These are phyloP conservation scores for Nixonia krombeini DNA, from an alignment of 1,140 invertebrate species.

Conservation along the genomic window DNA sequence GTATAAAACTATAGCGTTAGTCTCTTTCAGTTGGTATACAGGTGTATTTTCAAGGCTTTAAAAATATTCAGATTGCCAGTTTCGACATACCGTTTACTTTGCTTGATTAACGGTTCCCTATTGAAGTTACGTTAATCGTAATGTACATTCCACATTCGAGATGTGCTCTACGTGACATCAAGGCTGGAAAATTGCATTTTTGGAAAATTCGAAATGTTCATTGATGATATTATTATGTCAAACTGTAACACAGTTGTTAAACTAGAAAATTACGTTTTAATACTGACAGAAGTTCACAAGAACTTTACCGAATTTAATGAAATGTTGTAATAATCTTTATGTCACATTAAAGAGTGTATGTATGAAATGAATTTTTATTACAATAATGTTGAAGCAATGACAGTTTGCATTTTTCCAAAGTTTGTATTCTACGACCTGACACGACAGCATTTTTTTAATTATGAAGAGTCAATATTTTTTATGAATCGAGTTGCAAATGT, in stretches of 20 bases:
- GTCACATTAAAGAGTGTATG: background rate
- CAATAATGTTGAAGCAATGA: too few relatives aligned
- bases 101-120: background rate
- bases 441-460: background rate
- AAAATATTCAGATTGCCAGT: too few relatives aligned
- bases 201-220: constrained; percentile 25
- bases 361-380: background rate
- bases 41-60: too few relatives aligned
- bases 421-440: background rate
- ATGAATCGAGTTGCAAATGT: background rate
- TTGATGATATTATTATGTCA: too few relatives aligned
- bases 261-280: constrained; percentile 8
- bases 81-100: background rate
- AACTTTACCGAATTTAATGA: too few relatives aligned
- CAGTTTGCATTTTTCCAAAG: background rate
- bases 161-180: constrained; percentile 21
- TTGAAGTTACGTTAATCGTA: constrained; percentile 4
- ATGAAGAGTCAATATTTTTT: background rate
- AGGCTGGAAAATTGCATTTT: constrained; percentile 4
- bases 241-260: constrained; percentile 12
- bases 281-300: too few relatives aligned
- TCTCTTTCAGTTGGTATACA: constrained; percentile 12
- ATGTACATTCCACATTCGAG: constrained; percentile 32
- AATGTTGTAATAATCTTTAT: too few relatives aligned
- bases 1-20: constrained; percentile 20